These are phyloP conservation scores for Actinopyga echinites DNA, from an alignment of 53 echinoderm and acorn worm species.

Conservation along the genomic window DNA sequence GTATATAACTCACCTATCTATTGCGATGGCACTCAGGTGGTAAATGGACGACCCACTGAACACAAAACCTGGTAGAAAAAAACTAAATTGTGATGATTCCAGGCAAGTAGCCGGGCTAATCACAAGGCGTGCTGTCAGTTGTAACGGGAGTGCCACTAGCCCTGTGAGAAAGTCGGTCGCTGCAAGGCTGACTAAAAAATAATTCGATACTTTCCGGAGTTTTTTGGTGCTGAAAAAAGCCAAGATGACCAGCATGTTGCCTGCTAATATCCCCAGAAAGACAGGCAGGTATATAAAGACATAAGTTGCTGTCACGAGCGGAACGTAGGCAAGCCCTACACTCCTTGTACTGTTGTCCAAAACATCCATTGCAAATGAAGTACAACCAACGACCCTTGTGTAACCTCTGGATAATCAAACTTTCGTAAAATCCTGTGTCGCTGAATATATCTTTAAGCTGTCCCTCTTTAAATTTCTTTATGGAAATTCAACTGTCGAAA, in stretches of 20 bases:
- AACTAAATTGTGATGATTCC: background rate
- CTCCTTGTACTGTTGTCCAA: no score
- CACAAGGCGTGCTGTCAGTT: background rate
- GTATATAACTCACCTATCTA: slow-evolving; percentile 1
- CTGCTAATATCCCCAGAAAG: slow-evolving; percentile 6
- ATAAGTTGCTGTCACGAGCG: background rate
- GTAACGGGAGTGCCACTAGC: background rate
- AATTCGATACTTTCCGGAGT: slow-evolving; percentile 23
- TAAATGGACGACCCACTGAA: slow-evolving; percentile 25
- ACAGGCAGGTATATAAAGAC: background rate
- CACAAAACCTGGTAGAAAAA: slow-evolving; percentile 24
- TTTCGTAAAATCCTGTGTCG: no score
- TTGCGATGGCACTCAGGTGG: slow-evolving; percentile 21
- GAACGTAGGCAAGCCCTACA: background rate
- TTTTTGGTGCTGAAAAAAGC: background rate
- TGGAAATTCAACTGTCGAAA: no score
- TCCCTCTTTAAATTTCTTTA: no score
- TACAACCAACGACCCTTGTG: no score
- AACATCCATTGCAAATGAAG: no score
- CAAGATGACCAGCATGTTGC: slow-evolving; percentile 27
- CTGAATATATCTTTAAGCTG: no score
- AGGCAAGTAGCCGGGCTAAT: slow-evolving; percentile 26
- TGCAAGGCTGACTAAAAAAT: slow-evolving; percentile 32
- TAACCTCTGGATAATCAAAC: no score
- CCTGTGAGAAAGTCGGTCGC: slow-evolving; percentile 32